These are phyloP conservation scores for Ctenodactylus gundi DNA, from an alignment of 2,113 vertebrate genomes.

Conservation along the genomic window DNA sequence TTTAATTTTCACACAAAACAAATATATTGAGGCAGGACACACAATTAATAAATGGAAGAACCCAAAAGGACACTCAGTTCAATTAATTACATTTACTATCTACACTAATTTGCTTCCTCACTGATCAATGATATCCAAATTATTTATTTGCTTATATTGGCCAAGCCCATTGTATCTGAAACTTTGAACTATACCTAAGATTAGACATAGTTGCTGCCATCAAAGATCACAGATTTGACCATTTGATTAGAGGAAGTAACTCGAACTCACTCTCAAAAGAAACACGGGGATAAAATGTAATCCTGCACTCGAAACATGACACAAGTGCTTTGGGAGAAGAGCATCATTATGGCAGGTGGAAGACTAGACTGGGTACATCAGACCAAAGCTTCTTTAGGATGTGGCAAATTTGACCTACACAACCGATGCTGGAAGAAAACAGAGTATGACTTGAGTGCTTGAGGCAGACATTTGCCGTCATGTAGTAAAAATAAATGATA, in stretches of 20 bases:
- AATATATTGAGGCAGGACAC: neutral
- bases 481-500: no score
- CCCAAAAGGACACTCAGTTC: neutral
- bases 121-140: neutral
- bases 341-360: neutral
- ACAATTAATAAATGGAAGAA: neutral
- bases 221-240: constrained; percentile 1
- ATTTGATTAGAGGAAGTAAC: neutral
- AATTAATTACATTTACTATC: neutral
- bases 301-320: neutral
- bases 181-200: neutral
- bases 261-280: neutral
- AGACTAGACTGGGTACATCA: neutral
- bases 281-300: neutral
- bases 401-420: neutral
- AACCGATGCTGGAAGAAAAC: neutral
- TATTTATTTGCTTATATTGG: neutral
- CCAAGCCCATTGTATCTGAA: neutral
- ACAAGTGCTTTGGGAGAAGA: neutral
- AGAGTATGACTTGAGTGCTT: neutral
- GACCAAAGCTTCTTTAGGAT: neutral
- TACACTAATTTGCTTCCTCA: neutral
- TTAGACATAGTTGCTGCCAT: neutral
- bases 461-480: neutral
- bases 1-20: neutral